A percentile compares a stretch with the other conserved stretches of the same genome.
Conservation (phyloP, 2,797 vertebrate genomes). For the Geotria australis region DNA sequence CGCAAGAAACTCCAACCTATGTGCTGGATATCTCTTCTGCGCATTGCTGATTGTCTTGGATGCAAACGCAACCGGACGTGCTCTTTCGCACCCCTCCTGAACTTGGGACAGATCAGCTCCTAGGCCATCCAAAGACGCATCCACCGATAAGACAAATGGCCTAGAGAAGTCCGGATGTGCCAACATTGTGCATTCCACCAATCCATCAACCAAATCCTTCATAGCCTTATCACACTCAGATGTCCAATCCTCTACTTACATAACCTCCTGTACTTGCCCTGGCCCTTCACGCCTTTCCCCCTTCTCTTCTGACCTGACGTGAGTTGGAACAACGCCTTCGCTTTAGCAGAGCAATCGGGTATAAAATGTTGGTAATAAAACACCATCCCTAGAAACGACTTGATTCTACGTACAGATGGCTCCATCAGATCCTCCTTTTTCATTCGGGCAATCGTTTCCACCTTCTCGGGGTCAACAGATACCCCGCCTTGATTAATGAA, state of each 20-base stretch:
- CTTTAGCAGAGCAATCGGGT: no score
- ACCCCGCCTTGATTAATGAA: no score
- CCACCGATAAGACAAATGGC: conserved; percentile 2
- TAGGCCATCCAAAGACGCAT: conserved; percentile 1
- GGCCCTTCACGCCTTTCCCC: no score
- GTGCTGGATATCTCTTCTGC: conserved; percentile 1
- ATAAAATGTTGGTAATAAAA: no score
- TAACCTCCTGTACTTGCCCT: no score
- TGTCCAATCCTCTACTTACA: no score
- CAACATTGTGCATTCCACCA: conserved; percentile 3
- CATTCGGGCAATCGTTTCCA: not conserved
- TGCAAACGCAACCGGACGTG: conserved; percentile 1
- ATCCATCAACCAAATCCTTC: not conserved
- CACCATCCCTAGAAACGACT: no score
- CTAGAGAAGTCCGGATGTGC: conserved; percentile 2
- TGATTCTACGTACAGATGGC: no score
- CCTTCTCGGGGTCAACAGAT: no score
- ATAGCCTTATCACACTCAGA: conserved; percentile 1
- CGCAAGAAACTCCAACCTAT: conserved; percentile 2
- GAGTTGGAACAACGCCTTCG: no score
- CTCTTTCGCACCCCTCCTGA: not conserved
- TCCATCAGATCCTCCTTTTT: not conserved
- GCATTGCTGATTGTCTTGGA: conserved; percentile 1
- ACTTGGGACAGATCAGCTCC: conserved; percentile 2
- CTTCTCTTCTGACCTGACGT: no score